Evolutionary conservation across 2,797 vertebrate genomes (phyloP), one percentile per base, ranked within the genome.

Genomic region (Peromyscus nudipes): DNA sequence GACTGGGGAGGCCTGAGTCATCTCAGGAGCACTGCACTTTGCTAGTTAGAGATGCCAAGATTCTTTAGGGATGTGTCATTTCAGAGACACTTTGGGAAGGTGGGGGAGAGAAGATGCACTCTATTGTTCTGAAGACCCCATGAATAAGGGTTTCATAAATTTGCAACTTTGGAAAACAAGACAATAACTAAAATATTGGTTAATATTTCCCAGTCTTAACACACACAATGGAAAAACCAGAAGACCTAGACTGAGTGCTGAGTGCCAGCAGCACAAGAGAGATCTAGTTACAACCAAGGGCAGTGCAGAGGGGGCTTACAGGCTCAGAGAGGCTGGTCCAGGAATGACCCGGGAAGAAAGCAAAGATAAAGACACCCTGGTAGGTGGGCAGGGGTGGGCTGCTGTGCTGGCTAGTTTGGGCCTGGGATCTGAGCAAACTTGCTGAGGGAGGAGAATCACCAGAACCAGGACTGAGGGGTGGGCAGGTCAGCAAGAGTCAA

Each of bases 121-220:
- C 19, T 75, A 7, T 31, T 83, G 31, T 75, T 95, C 23, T 49
- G n/a, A 75, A 79, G 88, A 6, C 64, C 60, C 73, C 40, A 64
- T 0, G 34, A 77, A 81, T 60, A 81, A 76, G n/a, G 14, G 21
- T 64, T 94, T 88, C 40, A 27, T 29, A 21, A 91, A 34, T 92
- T 81, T 79, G 21, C 62, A 93, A 83, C 95, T 96, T 75, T 75
- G n/a, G 75, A 87, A 87, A 96, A 94, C 6, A 55, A 16, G 67
- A n/a, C 19, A 46, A 27, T 69, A 49, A 73, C 13, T 85, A 81
- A 93, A 95, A 92, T 91, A 67, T 57, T 75, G n/a, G 64, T 73
- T 49, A 75, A 79, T 75, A 76, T 67, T 95, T 94, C 65, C n/a
- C 2, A 88, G 76, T 19, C 60, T 84, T 79, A 43, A 69, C 37